Evolutionary conservation across 2,888 invertebrate species (phyloP).

Genomic region (Galeopsomyia nigrocyanea): DNA sequence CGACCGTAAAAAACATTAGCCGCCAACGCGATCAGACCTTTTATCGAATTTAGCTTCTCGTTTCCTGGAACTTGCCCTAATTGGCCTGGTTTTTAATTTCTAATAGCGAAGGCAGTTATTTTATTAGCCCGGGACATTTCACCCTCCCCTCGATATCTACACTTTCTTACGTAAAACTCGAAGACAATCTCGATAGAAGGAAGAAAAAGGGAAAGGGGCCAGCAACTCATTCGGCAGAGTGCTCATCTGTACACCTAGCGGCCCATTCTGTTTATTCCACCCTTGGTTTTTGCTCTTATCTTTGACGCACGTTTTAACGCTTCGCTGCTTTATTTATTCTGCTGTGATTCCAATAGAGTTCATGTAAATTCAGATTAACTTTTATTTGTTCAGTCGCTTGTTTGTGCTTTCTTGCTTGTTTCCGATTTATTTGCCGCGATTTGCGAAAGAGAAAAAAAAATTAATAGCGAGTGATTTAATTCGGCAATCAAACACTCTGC

Average conservation of each 20-base stretch:
- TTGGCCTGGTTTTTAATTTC: neutral
- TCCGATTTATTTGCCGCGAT: no score
- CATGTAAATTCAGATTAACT: no score
- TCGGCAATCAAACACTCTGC: no score
- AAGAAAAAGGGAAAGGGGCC: neutral
- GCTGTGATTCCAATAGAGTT: no score
- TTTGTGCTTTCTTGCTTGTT: no score
- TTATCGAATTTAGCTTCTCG: neutral
- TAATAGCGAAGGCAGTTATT: no score
- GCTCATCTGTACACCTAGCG: conserved; percentile 27
- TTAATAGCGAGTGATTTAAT: no score
- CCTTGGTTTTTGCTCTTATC: neutral
- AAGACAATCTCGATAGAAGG: neutral
- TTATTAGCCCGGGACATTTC: no score
- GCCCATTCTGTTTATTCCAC: neutral
- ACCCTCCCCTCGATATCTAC: neutral
- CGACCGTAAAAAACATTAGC: neutral
- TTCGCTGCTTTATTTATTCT: no score
- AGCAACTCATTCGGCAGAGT: conserved; percentile 33
- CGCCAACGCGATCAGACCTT: neutral
- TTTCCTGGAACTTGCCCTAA: neutral
- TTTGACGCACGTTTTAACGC: conserved; percentile 1
- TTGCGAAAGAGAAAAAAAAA: no score
- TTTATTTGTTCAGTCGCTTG: no score
- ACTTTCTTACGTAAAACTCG: neutral